Base-by-base conservation (phyloP, 2,888 invertebrate genomes). In the Tanaodytes sp. region DNA sequence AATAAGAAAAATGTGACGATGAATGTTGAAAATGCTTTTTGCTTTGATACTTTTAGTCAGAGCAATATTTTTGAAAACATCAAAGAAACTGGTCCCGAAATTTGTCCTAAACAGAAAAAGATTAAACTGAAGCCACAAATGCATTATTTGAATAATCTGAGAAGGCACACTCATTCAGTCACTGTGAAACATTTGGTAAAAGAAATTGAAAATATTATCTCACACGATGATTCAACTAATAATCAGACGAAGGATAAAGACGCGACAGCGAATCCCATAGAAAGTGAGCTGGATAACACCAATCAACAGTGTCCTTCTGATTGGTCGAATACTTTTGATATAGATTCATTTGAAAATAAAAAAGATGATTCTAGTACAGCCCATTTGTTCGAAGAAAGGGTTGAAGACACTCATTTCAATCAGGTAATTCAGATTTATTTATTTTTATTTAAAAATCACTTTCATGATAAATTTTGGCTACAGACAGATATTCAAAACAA, bases 321-420 rank as follows among this genome's bases (percentile, higher is more conserved):
- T 18, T 61, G 61, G 61, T 52, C 61, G 1, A 61, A 61, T 31
- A 61, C 61, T 2, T 61, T 61, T 45, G 61, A 61, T 14, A 20
- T 61, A 16, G 61, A 61, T n/a, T 37, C 37, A 12, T 39, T 43
- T 31, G 31, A 51, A 20, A 3, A 3, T 11, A 39, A 42, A 39
- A 2, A 42, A 16, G 19, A 18, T 4, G 9, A 27, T 4, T 9
- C 27, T n/a, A n/a, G n/a, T n/a, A n/a, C n/a, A n/a, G n/a, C n/a
- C n/a, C n/a, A n/a, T n/a, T n/a, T n/a, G n/a, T n/a, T n/a, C n/a
- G n/a, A n/a, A n/a, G n/a, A n/a, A n/a, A n/a, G n/a, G n/a, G n/a
- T n/a, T n/a, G n/a, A n/a, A n/a, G n/a, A n/a, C n/a, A n/a, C n/a
- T n/a, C n/a, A n/a, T n/a, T n/a, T n/a, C n/a, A n/a, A n/a, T n/a